Conservation (phyloP, 1,140 invertebrate species). For the Eufriesea mexicana region DNA sequence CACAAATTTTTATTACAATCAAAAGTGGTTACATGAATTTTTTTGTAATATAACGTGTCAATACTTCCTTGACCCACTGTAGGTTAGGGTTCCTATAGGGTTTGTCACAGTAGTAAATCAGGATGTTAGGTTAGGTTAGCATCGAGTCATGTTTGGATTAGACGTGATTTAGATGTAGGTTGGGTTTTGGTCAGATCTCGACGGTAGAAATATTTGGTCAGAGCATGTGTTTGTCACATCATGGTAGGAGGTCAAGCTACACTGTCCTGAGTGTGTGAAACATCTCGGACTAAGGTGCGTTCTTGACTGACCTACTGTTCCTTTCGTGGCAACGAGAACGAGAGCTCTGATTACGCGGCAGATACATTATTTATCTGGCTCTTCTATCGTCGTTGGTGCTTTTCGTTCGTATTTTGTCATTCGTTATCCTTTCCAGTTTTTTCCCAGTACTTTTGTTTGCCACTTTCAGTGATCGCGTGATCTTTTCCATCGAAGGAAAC, state of each 20-base stretch:
- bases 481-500: neutral
- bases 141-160: no score
- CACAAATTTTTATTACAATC: no score
- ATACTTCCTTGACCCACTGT: no score
- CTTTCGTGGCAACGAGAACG: neutral
- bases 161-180: no score
- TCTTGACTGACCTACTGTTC: neutral
- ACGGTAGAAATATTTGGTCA: no score
- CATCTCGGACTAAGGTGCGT: neutral
- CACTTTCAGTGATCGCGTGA: neutral
- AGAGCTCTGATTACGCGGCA: neutral
- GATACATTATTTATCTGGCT: neutral
- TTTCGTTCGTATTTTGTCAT: neutral
- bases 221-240: no score
- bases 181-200: no score
- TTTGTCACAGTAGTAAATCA: no score
- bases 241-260: neutral
- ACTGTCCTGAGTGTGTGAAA: neutral
- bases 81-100: no score
- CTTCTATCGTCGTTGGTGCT: neutral
- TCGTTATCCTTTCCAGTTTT: neutral
- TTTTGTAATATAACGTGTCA: no score
- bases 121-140: no score
- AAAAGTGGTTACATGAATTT: no score
- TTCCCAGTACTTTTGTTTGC: neutral